Conservation (phyloP, 2,888 invertebrate species). For the Gibbula magus region DNA sequence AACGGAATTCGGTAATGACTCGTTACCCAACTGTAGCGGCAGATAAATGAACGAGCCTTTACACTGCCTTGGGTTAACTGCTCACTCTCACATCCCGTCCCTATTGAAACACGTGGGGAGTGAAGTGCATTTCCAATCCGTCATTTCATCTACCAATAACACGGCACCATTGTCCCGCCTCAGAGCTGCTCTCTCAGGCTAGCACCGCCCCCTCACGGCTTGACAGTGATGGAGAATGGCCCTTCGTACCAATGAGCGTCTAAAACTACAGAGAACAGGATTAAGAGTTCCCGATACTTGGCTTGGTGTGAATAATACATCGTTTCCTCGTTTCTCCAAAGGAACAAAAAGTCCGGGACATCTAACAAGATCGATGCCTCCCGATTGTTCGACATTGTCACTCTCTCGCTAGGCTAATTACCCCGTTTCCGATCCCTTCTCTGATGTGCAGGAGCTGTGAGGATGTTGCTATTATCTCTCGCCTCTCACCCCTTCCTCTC, state of each 20-base stretch:
- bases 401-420: constrained; percentile 5
- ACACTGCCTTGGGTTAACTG: not conserved
- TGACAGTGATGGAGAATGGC: not conserved
- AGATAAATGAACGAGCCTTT: not conserved
- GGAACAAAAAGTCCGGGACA: constrained; percentile 11
- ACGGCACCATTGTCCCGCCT: not conserved
- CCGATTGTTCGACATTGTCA: constrained; percentile 4
- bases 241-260: not conserved
- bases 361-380: not conserved
- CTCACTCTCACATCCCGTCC: constrained; percentile 8
- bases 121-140: not conserved
- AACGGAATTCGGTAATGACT: not conserved
- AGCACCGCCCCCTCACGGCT: not conserved
- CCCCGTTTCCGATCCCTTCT: not conserved
- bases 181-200: not conserved
- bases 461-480: constrained; percentile 3
- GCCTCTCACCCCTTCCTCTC: not conserved
- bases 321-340: not conserved
- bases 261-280: not conserved
- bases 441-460: not conserved
- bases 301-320: not conserved
- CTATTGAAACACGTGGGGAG: not conserved
- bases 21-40: not conserved
- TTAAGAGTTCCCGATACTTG: not conserved
- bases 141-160: not conserved